Percentiles rank a stretch among this genome's conserved stretches.
Evolutionary conservation across 2,797 vertebrate species (phyloP).

Genomic region (Pampus argenteus): DNA sequence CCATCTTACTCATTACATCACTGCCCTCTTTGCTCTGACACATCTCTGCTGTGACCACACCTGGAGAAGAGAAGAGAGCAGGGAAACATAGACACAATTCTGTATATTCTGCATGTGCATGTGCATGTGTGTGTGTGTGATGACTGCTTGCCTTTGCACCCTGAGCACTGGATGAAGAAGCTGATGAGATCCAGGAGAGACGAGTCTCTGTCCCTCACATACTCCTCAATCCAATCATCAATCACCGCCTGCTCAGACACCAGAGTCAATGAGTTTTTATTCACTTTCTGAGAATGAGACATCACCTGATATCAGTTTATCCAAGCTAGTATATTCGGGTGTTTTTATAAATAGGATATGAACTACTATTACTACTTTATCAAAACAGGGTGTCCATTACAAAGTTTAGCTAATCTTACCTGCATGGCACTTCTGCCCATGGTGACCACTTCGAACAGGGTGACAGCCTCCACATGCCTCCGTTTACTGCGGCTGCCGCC

Average conservation of each 20-base stretch:
- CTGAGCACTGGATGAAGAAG: conserved; percentile 96
- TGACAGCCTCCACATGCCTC: conserved; percentile 88
- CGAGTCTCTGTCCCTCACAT: conserved; percentile 88
- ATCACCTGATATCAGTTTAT: not conserved
- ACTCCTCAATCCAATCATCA: conserved; percentile 92
- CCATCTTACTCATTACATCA: conserved; percentile 90
- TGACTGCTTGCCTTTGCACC: conserved; percentile 88
- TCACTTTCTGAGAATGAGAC: not conserved
- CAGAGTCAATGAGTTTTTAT: not conserved
- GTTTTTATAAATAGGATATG: not conserved
- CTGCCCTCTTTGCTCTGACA: conserved; percentile 88
- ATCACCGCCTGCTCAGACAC: conserved; percentile 87
- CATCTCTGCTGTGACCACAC: conserved; percentile 94
- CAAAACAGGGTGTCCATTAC: not conserved
- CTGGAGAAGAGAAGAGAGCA: conserved; percentile 72
- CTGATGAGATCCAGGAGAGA: conserved; percentile 95
- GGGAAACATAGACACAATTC: not conserved
- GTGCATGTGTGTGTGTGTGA: not conserved
- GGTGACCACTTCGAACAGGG: conserved; percentile 92
- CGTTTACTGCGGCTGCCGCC: conserved; percentile 54
- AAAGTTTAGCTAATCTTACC: conserved; percentile 70
- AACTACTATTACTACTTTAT: not conserved
- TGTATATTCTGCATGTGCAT: not conserved
- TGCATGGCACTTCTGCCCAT: conserved; percentile 92
- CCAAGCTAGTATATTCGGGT: not conserved